Evolutionary conservation across 2,113 vertebrate species (phyloP).

Genomic region (Otocyon megalotis): DNA sequence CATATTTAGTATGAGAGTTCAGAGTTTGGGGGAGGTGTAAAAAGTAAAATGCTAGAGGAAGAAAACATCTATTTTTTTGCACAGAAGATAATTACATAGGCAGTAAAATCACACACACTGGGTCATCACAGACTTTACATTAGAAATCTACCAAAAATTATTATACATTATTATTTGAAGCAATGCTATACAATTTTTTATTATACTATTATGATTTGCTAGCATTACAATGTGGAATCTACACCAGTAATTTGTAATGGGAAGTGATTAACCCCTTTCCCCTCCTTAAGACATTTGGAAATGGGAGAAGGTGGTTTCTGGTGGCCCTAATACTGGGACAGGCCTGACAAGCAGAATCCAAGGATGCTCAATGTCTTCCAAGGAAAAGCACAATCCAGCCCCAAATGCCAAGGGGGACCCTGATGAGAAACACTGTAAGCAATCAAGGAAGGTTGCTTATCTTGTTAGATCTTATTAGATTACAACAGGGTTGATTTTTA

Average conservation of each 20-base stretch:
- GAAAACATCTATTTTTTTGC: slow-evolving; percentile 15
- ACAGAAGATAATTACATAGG: background rate
- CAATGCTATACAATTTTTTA: background rate
- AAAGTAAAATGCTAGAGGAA: slow-evolving; percentile 8
- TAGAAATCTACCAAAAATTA: slow-evolving; percentile 32
- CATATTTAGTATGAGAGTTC: slow-evolving; percentile 42
- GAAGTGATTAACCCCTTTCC: background rate
- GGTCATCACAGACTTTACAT: background rate
- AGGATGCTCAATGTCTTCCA: background rate
- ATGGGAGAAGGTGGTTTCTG: background rate
- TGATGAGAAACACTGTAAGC: background rate
- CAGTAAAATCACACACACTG: slow-evolving; percentile 26
- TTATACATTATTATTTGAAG: background rate
- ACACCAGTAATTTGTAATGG: background rate
- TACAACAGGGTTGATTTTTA: background rate
- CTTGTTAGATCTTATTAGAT: background rate
- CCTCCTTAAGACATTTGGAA: background rate
- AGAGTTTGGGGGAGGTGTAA: background rate
- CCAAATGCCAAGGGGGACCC: background rate
- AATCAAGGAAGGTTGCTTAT: background rate
- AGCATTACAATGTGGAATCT: background rate
- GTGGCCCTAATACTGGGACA: background rate
- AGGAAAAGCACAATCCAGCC: background rate
- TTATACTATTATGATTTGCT: background rate
- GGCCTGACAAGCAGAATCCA: background rate